Evolutionary conservation across 2,888 invertebrate genomes (phyloP).

Genomic region (Rhagium mordax): DNA sequence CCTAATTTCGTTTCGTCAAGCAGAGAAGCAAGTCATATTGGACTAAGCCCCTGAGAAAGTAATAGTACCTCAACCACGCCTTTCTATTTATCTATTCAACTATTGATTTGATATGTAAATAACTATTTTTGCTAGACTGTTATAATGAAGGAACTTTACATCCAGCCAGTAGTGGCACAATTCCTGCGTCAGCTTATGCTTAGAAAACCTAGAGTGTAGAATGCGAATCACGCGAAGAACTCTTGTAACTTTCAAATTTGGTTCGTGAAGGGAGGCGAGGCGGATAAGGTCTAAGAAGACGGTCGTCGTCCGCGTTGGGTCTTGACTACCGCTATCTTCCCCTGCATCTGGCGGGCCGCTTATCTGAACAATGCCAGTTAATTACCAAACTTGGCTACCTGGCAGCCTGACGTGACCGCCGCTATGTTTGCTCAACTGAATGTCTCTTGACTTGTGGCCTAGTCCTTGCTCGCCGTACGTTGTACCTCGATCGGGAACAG

Average conservation of each 20-base stretch:
- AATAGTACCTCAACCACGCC: too few species aligned
- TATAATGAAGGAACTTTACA: too few species aligned
- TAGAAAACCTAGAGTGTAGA: conserved; percentile 5
- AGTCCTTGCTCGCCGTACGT: neutral
- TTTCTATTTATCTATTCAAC: too few species aligned
- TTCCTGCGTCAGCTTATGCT: neutral
- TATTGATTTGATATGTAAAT: too few species aligned
- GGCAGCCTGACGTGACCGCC: conserved; percentile 63
- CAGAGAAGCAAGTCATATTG: too few species aligned
- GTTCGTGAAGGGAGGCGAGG: conserved; percentile 3
- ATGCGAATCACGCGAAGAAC: conserved; percentile 12
- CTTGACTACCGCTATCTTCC: conserved; percentile 51
- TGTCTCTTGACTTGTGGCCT: conserved; percentile 45
- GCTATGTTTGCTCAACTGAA: conserved; percentile 59
- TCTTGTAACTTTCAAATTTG: conserved; percentile 14
- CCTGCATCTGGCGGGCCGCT: conserved; percentile 60
- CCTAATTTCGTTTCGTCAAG: too few species aligned
- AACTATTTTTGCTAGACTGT: too few species aligned
- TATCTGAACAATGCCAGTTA: conserved; percentile 67
- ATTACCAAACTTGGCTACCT: conserved; percentile 67
- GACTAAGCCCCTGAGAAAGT: too few species aligned
- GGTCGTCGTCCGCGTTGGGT: conserved; percentile 20
- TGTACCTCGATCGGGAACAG: conserved; percentile 24
- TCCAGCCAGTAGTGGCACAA: neutral
- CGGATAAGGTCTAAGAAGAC: conserved; percentile 18